Evolutionary conservation across 2,113 vertebrate genomes (phyloP).

Genomic region (Mus pahari): DNA sequence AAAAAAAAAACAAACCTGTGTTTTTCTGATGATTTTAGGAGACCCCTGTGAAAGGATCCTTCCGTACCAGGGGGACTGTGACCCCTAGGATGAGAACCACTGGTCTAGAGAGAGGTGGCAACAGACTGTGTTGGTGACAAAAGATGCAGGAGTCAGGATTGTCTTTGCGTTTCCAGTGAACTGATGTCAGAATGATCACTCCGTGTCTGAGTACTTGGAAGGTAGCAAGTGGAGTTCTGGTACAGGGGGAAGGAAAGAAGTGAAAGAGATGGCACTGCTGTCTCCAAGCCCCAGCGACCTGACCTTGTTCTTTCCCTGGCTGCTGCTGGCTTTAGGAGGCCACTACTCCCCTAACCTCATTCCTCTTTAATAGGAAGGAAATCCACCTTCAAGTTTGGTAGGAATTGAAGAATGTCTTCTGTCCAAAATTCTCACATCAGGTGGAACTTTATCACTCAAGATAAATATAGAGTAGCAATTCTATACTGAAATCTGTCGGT

Average conservation of each 20-base stretch:
- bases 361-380: not conserved
- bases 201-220: not conserved
- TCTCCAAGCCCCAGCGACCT: not conserved
- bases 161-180: not conserved
- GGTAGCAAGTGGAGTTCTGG: not conserved
- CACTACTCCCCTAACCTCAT: not conserved
- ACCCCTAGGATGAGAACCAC: not conserved
- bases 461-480: not conserved
- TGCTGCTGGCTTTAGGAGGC: not conserved
- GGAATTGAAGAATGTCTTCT: not conserved
- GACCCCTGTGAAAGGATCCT: not conserved
- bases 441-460: not conserved
- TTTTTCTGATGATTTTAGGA: not conserved
- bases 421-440: not conserved
- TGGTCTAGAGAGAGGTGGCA: not conserved
- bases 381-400: not conserved
- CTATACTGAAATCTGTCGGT: not conserved
- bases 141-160: not conserved
- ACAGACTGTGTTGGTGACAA: rapidly evolving
- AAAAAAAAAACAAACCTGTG: not conserved
- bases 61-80: not conserved
- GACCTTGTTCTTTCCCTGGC: not conserved
- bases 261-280: rapidly evolving
- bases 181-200: not conserved
- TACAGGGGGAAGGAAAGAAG: not conserved